A percentile compares a stretch with the other conserved stretches of the same genome.
These are phyloP conservation scores for Orthosia gracilis DNA, from an alignment of 2,888 invertebrate species.

Conservation along the genomic window DNA sequence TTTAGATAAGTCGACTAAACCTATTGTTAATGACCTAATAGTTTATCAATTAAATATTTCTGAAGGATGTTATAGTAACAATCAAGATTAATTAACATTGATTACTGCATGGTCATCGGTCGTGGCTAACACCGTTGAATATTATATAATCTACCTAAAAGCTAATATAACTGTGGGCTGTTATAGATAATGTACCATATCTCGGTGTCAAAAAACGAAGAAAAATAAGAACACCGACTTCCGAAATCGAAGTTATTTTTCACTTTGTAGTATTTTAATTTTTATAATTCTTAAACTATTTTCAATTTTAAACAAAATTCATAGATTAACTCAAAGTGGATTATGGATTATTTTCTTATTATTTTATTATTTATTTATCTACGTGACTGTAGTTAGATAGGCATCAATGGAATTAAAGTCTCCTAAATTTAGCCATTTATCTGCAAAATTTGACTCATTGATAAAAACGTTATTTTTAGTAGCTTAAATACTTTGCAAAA, in stretches of 20 bases:
- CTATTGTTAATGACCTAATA: conserved; percentile 2
- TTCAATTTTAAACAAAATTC: no score
- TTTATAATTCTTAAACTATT: no score
- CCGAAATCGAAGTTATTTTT: no score
- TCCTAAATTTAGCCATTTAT: conserved; percentile 15
- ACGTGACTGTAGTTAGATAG: background rate
- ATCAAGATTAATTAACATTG: background rate
- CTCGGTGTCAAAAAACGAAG: no score
- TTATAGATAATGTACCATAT: no score
- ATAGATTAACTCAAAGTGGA: no score
- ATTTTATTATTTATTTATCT: no score
- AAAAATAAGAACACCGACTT: no score
- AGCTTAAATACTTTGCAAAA: conserved; percentile 10
- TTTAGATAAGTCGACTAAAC: background rate
- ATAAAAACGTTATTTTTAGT: conserved; percentile 30
- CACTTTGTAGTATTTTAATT: no score
- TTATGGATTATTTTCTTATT: no score
- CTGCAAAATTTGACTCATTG: background rate
- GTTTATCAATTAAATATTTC: background rate
- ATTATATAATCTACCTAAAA: background rate
- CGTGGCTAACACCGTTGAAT: background rate
- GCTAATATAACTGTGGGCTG: no score
- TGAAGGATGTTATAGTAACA: background rate
- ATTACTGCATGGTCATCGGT: background rate
- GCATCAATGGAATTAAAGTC: background rate